Evolutionary conservation across 2,113 vertebrate species (phyloP), one percentile per base, ranked within the genome.

Genomic region (Notarius lentiginosus): DNA sequence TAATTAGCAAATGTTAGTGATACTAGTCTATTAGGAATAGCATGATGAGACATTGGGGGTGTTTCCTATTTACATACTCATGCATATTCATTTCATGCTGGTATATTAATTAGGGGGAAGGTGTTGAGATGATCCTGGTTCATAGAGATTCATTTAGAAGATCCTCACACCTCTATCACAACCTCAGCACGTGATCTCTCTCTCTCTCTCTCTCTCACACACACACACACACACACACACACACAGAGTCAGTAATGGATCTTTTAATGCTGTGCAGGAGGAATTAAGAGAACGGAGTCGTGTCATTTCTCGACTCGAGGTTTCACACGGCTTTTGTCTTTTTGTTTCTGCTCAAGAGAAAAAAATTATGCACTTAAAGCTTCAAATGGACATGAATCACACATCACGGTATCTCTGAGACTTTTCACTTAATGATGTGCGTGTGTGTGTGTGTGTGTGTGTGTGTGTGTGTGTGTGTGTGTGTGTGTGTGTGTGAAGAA

Each of bases 341-440:
- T 60, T 77, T 79, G 30, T 61, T 84, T 12, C 77, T 86, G 53
- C n/a, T 61, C 66, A 86, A 77, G 75, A 86, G 55, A 66, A 65
- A 56, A 83, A 9, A 84, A 53, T 65, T 56, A 73, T 84, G 80
- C 47, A 63, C 79, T 86, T 84, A 47, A 27, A 76, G 58, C 34
- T 82, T 86, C 53, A 79, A 61, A 87, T 47, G 47, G 15, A 73
- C 51, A 83, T 41, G 55, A 87, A 11, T 70, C 79, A 60, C 86
- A 87, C 55, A 41, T 55, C 83, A 60, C 49, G 56, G 56, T 27
- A 17, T 77, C 60, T 55, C 34, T 84, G 85, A 89, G 85, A 86
- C 85, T 72, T 58, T n/a, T 55, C 85, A 81, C 83, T 89, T 86
- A 81, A 87, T 58, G 56, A 70, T 83, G 55, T 72, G 84, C 76